These are phyloP conservation scores for Marasmarcha lunaedactyla DNA, from an alignment of 2,888 invertebrate species.

Conservation along the genomic window DNA sequence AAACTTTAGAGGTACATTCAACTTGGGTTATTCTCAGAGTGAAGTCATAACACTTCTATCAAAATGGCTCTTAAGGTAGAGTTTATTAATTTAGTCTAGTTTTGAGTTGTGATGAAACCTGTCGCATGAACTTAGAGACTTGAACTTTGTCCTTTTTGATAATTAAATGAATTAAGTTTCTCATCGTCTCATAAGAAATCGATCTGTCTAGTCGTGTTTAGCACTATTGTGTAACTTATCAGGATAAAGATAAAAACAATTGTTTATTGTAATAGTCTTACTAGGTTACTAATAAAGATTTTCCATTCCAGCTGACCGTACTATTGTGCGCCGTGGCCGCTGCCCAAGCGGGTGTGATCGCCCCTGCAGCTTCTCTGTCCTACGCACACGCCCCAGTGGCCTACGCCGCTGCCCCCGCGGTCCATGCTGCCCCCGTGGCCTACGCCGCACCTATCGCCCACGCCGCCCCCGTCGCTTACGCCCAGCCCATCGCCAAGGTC, in stretches of 20 bases:
- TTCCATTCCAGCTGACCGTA: too few relatives aligned
- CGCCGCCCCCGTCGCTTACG: constrained; percentile 19
- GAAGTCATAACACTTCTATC: constrained; percentile 33
- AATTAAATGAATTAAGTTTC: too few relatives aligned
- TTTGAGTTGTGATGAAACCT: too few relatives aligned
- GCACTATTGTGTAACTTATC: too few relatives aligned
- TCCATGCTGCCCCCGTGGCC: constrained; percentile 21
- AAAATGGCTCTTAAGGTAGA: constrained; percentile 60
- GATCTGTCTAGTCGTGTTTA: too few relatives aligned
- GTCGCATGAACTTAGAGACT: too few relatives aligned
- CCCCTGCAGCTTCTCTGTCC: constrained; percentile 18
- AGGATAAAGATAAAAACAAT: too few relatives aligned
- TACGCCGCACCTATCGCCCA: constrained; percentile 20
- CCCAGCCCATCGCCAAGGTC: constrained; percentile 22
- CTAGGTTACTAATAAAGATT: too few relatives aligned
- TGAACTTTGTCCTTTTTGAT: too few relatives aligned
- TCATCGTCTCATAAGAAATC: too few relatives aligned
- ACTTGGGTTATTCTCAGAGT: constrained; percentile 39
- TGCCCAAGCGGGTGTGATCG: constrained; percentile 33
- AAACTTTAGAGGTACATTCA: constrained; percentile 41
- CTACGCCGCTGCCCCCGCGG: constrained; percentile 27
- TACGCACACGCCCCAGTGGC: constrained; percentile 26
- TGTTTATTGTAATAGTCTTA: too few relatives aligned
- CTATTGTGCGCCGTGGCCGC: constrained; percentile 33
- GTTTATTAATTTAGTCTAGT: too few relatives aligned